Conservation (phyloP, 2,888 invertebrate genomes). For the Drosophila merina region DNA sequence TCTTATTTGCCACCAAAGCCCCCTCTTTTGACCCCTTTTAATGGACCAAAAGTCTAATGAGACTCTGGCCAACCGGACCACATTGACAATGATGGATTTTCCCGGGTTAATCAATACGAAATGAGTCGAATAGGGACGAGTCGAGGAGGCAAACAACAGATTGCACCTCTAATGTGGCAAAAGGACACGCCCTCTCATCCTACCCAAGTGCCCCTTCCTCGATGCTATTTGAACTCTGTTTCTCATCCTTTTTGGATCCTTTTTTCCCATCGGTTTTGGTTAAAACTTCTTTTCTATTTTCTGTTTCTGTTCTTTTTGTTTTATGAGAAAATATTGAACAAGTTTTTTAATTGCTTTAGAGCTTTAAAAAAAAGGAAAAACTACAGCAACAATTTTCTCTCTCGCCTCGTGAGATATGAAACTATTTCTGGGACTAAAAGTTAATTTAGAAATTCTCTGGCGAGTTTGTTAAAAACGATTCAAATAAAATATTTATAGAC, state of each 20-base stretch:
- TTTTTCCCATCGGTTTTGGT: no score
- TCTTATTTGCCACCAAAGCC: neutral
- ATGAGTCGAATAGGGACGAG: conserved; percentile 47
- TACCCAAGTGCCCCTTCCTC: neutral
- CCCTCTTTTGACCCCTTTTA: neutral
- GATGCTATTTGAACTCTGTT: conserved; percentile 25
- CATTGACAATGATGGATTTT: conserved; percentile 79
- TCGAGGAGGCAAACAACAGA: neutral
- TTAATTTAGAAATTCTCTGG: conserved; percentile 5
- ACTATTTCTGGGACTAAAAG: neutral
- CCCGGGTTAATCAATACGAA: conserved; percentile 76
- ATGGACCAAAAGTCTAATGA: conserved; percentile 36
- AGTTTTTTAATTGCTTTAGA: conserved; percentile 70
- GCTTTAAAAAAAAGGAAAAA: conserved; percentile 50
- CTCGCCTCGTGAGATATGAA: neutral
- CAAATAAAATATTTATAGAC: conserved; percentile 64
- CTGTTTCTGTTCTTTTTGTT: conserved; percentile 46
- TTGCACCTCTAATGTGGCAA: conserved; percentile 8
- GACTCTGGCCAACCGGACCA: conserved; percentile 31
- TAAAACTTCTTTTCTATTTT: no score
- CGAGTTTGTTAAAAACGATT: conserved; percentile 16
- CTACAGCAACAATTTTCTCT: neutral
- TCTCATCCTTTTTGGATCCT: conserved; percentile 29
- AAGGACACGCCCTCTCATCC: conserved; percentile 2
- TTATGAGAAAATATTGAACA: conserved; percentile 71